phyloP scores from a whole-genome alignment of 2,888 invertebrate genomes.

The Epirrhoe alternata region DNA sequence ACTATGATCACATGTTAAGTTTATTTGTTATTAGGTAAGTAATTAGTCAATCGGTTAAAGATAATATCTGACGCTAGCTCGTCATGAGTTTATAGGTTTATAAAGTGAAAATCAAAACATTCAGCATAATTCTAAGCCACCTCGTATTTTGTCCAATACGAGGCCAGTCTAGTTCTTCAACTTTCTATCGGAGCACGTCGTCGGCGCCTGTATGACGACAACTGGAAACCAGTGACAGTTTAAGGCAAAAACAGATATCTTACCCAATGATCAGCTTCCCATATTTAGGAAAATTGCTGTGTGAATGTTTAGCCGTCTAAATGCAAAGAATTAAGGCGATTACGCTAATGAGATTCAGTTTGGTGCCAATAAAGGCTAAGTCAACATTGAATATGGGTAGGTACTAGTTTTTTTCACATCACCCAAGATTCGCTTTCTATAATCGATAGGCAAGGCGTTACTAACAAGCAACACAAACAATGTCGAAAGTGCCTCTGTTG shows the following conservation, averaged over 20 bases:
- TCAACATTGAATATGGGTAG: slow-evolving; percentile 51
- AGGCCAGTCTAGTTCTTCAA: slow-evolving; percentile 78
- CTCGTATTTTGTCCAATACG: slow-evolving; percentile 68
- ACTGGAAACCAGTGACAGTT: slow-evolving; percentile 60
- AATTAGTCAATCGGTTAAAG: background rate
- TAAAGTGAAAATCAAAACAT: slow-evolving; percentile 66
- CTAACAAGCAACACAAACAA: slow-evolving; percentile 77
- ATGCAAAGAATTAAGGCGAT: slow-evolving; percentile 45
- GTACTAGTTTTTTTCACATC: slow-evolving; percentile 51
- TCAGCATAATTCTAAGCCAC: slow-evolving; percentile 59
- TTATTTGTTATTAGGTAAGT: background rate
- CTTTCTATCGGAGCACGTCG: slow-evolving; percentile 78
- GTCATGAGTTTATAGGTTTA: background rate
- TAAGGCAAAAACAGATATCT: slow-evolving; percentile 46
- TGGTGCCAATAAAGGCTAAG: slow-evolving; percentile 52
- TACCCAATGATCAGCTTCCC: slow-evolving; percentile 45
- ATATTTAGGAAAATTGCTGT: slow-evolving; percentile 42
- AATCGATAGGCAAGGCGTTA: slow-evolving; percentile 69
- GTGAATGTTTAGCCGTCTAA: slow-evolving; percentile 43
- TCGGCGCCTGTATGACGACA: slow-evolving; percentile 65
- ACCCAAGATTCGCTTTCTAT: slow-evolving; percentile 71
- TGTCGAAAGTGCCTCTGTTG: slow-evolving; percentile 82
- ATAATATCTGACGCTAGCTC: background rate
- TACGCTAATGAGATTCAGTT: slow-evolving; percentile 50
- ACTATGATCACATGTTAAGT: background rate